Evolutionary conservation across 2,797 vertebrate genomes (phyloP).

Genomic region (Poecilia gillii): DNA sequence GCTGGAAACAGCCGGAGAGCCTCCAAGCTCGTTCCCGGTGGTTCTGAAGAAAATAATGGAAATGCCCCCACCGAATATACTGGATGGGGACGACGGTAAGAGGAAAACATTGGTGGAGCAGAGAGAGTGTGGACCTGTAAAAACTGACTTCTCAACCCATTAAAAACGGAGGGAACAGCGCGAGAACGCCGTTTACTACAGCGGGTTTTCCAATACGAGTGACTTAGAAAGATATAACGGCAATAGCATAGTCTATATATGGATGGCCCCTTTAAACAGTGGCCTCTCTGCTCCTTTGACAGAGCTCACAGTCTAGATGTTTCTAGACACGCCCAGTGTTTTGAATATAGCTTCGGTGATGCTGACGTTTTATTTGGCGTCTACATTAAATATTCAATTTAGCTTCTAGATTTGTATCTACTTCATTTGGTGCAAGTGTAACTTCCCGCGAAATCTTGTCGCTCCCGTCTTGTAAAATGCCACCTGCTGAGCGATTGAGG

Average conservation of each 20-base stretch:
- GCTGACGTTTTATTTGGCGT: not conserved
- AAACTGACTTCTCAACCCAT: not conserved
- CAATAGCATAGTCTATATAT: not conserved
- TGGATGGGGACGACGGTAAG: conserved; percentile 88
- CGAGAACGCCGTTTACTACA: not conserved
- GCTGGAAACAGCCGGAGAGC: conserved; percentile 41
- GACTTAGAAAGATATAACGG: not conserved
- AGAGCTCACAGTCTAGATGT: conserved; percentile 3
- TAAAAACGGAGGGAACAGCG: not conserved
- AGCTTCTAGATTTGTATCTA: not conserved
- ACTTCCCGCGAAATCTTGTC: not conserved
- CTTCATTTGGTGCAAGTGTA: not conserved
- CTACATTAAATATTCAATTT: not conserved
- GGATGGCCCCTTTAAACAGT: not conserved
- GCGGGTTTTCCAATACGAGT: too few species aligned
- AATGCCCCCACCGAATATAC: conserved; percentile 86
- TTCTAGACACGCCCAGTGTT: conserved; percentile 15
- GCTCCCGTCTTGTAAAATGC: not conserved
- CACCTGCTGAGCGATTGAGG: not conserved
- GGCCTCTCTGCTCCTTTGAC: not conserved
- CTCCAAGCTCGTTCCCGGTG: conserved; percentile 81
- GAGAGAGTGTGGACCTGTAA: not conserved
- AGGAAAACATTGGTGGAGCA: not conserved
- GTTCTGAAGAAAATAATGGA: conserved; percentile 93
- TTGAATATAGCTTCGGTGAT: not conserved